Evolutionary conservation across 2,888 invertebrate genomes (phyloP).

Genomic region (Coelinius sp.): DNA sequence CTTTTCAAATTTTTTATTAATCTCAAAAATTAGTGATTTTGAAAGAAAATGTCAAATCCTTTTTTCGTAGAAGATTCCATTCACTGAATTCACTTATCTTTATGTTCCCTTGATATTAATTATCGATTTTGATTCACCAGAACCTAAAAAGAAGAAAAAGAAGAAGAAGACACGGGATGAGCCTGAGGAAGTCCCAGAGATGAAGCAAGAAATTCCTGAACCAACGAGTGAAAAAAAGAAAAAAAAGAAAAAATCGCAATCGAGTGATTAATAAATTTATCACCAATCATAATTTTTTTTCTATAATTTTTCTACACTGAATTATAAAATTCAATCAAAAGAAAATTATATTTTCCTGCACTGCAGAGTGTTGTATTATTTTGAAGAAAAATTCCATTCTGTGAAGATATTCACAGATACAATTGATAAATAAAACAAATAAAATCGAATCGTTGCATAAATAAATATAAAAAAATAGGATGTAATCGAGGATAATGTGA

Average conservation of each 20-base stretch:
- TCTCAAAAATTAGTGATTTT: too few species aligned
- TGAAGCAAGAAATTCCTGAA: constrained; percentile 54
- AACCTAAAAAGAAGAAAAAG: constrained; percentile 55
- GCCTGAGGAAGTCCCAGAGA: constrained; percentile 52
- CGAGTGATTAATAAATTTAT: constrained; percentile 44
- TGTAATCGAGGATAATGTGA: neutral
- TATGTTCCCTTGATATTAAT: neutral
- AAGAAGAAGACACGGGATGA: constrained; percentile 70
- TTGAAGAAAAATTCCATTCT: neutral
- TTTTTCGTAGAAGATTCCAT: too few species aligned
- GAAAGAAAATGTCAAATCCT: too few species aligned
- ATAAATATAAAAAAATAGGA: neutral
- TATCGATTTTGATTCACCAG: neutral
- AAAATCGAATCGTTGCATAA: too few species aligned
- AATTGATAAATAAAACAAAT: too few species aligned
- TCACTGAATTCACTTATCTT: neutral
- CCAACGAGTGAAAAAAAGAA: constrained; percentile 73
- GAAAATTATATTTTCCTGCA: neutral
- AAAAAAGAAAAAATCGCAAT: constrained; percentile 73
- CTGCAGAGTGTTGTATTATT: neutral
- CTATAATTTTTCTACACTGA: constrained; percentile 36
- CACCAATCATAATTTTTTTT: constrained; percentile 19
- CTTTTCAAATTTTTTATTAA: too few species aligned
- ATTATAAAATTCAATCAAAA: neutral
- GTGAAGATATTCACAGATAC: neutral